A percentile compares a stretch with the other conserved stretches of the same genome.
These are phyloP conservation scores for Sphaerophoria rueppellii DNA, from an alignment of 2,888 invertebrate species.

Conservation along the genomic window DNA sequence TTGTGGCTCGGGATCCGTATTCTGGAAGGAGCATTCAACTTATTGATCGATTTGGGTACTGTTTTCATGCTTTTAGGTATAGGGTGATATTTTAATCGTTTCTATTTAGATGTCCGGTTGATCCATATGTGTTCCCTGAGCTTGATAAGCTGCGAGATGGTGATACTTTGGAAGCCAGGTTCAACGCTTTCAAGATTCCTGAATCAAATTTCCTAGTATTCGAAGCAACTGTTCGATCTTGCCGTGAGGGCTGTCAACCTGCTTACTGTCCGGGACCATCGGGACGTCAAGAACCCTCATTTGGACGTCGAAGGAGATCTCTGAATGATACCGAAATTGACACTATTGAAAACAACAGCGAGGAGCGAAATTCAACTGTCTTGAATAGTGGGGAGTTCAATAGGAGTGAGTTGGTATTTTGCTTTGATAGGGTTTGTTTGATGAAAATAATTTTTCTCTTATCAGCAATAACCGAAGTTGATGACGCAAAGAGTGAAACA, in stretches of 20 bases:
- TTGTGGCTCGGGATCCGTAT: conserved; percentile 95
- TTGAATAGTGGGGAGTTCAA: conserved; percentile 76
- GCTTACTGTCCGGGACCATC: conserved; percentile 92
- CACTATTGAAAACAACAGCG: conserved; percentile 76
- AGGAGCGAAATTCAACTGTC: conserved; percentile 78
- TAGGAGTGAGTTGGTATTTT: conserved; percentile 72
- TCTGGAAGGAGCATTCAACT: conserved; percentile 94
- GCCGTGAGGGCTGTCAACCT: conserved; percentile 94
- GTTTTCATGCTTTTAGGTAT: neutral
- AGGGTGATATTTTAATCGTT: neutral
- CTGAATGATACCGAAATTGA: conserved; percentile 79
- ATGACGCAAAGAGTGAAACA: conserved; percentile 69
- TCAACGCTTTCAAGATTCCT: conserved; percentile 96
- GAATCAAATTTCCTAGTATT: conserved; percentile 97
- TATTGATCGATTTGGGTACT: conserved; percentile 93
- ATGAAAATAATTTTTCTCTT: too few relatives aligned
- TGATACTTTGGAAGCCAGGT: conserved; percentile 94
- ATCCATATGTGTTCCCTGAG: conserved; percentile 95
- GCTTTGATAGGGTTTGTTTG: neutral
- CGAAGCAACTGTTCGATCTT: conserved; percentile 94
- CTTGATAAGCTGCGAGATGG: conserved; percentile 92
- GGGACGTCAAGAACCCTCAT: conserved; percentile 91
- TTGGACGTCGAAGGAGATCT: conserved; percentile 87
- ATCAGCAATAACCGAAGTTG: conserved; percentile 61
- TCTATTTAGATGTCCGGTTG: conserved; percentile 90